Evolutionary conservation across 2,113 vertebrate genomes (phyloP).

Genomic region (Podiceps cristatus): DNA sequence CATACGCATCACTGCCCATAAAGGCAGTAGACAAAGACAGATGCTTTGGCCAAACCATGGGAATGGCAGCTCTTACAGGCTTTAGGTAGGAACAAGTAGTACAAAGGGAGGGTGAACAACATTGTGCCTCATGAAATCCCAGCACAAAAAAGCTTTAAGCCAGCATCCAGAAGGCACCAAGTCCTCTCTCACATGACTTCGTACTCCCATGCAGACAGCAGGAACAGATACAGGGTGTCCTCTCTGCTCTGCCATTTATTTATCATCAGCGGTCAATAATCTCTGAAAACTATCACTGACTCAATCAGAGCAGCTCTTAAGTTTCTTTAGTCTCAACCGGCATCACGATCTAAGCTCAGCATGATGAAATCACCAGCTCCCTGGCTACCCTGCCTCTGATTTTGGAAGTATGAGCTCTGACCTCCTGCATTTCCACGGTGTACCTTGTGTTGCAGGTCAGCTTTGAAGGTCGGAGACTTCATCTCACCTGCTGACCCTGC

Average conservation of each 20-base stretch:
- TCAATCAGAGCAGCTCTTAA: background rate
- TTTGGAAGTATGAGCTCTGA: background rate
- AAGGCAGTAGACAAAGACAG: background rate
- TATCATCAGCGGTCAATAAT: background rate
- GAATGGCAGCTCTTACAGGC: background rate
- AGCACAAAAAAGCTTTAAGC: background rate
- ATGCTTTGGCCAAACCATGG: background rate
- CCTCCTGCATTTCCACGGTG: background rate
- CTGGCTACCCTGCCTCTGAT: background rate
- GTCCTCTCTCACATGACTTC: accelerated
- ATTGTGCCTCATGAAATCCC: background rate
- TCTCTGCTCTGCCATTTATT: background rate
- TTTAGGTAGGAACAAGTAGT: background rate
- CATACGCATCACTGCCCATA: background rate
- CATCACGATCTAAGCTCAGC: background rate
- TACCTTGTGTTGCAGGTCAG: background rate
- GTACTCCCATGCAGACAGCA: background rate
- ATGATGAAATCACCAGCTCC: background rate
- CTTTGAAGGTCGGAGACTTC: background rate
- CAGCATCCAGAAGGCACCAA: background rate
- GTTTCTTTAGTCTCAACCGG: background rate
- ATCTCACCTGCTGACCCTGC: background rate
- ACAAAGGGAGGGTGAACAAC: background rate
- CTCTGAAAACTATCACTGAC: background rate
- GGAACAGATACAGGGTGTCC: background rate